phyloP scores from a whole-genome alignment of 2,888 invertebrate species.

The Tetragonisca angustula region DNA sequence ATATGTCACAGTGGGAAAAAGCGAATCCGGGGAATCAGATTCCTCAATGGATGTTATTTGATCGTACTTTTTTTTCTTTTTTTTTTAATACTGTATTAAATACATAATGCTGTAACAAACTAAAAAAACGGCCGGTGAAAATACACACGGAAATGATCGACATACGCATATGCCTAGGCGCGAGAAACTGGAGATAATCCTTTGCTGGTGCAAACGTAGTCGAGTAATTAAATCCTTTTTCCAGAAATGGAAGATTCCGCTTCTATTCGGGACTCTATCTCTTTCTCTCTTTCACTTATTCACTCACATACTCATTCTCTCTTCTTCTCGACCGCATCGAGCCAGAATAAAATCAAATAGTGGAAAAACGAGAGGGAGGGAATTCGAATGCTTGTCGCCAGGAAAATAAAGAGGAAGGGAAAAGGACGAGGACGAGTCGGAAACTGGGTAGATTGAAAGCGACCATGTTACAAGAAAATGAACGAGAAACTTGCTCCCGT shows the following conservation, averaged over 20 bases:
- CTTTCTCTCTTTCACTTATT: background rate
- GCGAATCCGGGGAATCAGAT: background rate
- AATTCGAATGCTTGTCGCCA: slow-evolving; percentile 42
- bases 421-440: slow-evolving; percentile 5
- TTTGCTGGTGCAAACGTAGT: slow-evolving; percentile 30
- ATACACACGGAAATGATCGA: background rate
- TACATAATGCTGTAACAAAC: background rate
- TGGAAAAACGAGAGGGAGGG: slow-evolving; percentile 13
- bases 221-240: slow-evolving; percentile 69
- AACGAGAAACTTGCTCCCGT: slow-evolving; percentile 13
- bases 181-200: background rate
- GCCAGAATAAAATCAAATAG: slow-evolving; percentile 48
- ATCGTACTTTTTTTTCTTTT: background rate
- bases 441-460: background rate
- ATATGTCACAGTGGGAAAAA: background rate
- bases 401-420: slow-evolving; percentile 27
- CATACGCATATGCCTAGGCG: background rate
- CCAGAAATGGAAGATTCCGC: slow-evolving; percentile 37
- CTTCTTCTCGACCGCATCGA: slow-evolving; percentile 26
- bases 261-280: slow-evolving; percentile 21
- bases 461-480: slow-evolving; percentile 17
- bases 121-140: background rate
- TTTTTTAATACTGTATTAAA: too few relatives aligned
- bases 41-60: background rate
- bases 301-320: background rate